Conservation (phyloP, 2,797 vertebrate species). For the Lepilemur septentrionalis region DNA sequence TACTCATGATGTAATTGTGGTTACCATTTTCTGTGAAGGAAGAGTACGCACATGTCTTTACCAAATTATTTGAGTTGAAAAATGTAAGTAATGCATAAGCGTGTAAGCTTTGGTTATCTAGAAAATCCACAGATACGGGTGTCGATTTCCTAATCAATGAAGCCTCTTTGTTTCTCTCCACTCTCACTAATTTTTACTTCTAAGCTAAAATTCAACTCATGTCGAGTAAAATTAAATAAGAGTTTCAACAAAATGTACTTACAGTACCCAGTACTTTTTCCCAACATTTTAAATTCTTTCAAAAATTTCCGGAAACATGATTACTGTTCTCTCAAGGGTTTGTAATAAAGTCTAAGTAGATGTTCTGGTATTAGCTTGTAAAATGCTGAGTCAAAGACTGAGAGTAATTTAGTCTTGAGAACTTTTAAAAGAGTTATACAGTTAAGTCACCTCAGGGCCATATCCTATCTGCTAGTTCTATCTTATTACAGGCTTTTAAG, state of each 20-base stretch:
- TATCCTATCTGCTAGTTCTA: slow-evolving; percentile 3
- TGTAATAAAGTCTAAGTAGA: slow-evolving; percentile 63
- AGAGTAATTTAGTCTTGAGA: slow-evolving; percentile 49
- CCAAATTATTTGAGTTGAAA: not conserved
- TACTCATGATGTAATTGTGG: not conserved
- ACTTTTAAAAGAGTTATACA: slow-evolving; percentile 48
- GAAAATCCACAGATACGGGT: not conserved
- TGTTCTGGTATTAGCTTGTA: slow-evolving; percentile 57
- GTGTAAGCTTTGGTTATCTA: not conserved
- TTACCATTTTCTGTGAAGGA: not conserved
- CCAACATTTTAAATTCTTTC: slow-evolving; percentile 41
- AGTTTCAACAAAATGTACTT: slow-evolving; percentile 44
- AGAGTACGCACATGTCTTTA: not conserved
- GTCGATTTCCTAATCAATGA: not conserved
- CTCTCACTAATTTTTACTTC: not conserved
- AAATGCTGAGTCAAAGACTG: slow-evolving; percentile 68
- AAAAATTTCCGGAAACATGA: slow-evolving; percentile 23
- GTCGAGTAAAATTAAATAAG: slow-evolving; percentile 36
- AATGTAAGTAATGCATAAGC: not conserved
- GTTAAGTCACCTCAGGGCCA: slow-evolving; percentile 18
- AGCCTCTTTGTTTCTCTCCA: not conserved
- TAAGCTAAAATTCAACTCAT: slow-evolving; percentile 33
- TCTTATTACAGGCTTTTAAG: not conserved
- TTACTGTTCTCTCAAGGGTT: slow-evolving; percentile 40
- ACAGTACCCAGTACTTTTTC: not conserved